A percentile compares a stretch with the other conserved stretches of the same genome.
phyloP scores from a whole-genome alignment of 1,140 invertebrate genomes.

The Pristionchus pacificus region DNA sequence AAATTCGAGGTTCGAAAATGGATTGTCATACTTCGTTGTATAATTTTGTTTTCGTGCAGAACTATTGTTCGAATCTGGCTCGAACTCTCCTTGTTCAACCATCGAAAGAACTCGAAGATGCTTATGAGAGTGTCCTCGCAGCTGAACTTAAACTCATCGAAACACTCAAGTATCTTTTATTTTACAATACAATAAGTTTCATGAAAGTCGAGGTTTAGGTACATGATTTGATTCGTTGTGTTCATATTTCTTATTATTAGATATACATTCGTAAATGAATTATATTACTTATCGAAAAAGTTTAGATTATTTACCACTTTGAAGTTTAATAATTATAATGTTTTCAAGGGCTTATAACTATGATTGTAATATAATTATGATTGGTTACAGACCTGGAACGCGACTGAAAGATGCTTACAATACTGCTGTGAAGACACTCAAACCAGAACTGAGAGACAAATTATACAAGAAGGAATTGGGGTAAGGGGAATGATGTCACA shows the following conservation, averaged over 20 bases:
- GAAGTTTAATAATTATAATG: no score
- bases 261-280: no score
- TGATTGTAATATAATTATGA: no score
- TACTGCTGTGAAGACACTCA: conserved; percentile 74
- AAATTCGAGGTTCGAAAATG: conserved; percentile 71
- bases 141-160: conserved; percentile 88
- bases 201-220: no score
- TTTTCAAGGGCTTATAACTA: no score
- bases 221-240: no score
- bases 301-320: no score
- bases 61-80: conserved; percentile 96
- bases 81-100: conserved; percentile 96
- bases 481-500: conserved; percentile 52
- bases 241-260: no score
- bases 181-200: no score
- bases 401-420: conserved; percentile 87
- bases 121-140: conserved; percentile 86
- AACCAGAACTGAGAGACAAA: conserved; percentile 79
- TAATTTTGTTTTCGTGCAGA: conserved; percentile 57
- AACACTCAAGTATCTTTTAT: conserved; percentile 69
- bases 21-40: conserved; percentile 1
- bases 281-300: no score
- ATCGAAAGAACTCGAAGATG: conserved; percentile 69
- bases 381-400: conserved; percentile 67
- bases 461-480: conserved; percentile 85